These are phyloP conservation scores for Apamea epomidion DNA, from an alignment of 2,888 invertebrate species.

Conservation along the genomic window DNA sequence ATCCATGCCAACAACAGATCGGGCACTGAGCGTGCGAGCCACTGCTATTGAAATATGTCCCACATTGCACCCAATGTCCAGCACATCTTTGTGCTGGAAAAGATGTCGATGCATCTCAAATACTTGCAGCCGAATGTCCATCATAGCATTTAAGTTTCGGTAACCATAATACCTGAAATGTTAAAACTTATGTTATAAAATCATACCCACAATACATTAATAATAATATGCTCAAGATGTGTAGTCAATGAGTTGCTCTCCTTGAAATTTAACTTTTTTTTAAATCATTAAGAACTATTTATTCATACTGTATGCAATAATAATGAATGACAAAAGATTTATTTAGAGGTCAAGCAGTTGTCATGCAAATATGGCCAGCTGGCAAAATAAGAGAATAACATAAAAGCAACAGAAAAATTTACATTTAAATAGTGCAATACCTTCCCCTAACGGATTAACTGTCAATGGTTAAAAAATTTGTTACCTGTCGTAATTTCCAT, in stretches of 20 bases:
- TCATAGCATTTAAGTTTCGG: conserved; percentile 95
- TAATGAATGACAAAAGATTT: conserved; percentile 45
- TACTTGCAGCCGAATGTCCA: conserved; percentile 95
- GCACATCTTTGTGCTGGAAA: conserved; percentile 96
- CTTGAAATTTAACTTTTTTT: conserved; percentile 44
- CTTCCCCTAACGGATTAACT: conserved; percentile 1
- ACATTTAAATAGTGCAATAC: conserved; percentile 21
- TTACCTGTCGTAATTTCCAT: conserved; percentile 97
- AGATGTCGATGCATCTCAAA: conserved; percentile 95
- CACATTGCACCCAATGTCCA: conserved; percentile 99
- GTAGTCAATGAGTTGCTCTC: conserved; percentile 23
- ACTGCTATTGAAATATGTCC: conserved; percentile 98
- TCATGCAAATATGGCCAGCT: conserved; percentile 55
- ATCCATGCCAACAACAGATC: conserved; percentile 97
- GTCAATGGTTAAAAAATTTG: background rate
- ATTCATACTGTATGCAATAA: conserved; percentile 46
- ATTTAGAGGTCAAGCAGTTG: conserved; percentile 54
- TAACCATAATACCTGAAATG: conserved; percentile 97
- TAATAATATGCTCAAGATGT: background rate
- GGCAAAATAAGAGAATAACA: conserved; percentile 40
- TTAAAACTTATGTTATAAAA: conserved; percentile 25
- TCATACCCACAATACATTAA: background rate
- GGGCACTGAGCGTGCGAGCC: conserved; percentile 96
- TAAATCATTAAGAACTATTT: conserved; percentile 20
- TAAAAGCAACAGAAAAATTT: conserved; percentile 26